phyloP scores from a whole-genome alignment of 2,113 vertebrate genomes.

The Urocitellus parryii region DNA sequence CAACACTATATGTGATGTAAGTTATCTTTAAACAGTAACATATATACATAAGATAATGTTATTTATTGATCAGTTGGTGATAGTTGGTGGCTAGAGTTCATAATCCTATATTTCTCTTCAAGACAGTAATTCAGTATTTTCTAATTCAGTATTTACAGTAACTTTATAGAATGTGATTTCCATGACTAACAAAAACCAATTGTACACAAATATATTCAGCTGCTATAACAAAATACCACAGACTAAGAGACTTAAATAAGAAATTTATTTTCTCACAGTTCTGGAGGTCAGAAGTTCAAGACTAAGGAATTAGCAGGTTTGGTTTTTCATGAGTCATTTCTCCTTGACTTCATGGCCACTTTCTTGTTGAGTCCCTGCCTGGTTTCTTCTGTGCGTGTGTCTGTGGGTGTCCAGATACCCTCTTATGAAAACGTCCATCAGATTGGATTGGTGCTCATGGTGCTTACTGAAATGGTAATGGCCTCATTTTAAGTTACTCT shows the following conservation, averaged over 20 bases:
- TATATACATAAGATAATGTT: background rate
- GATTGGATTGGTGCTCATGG: accelerated
- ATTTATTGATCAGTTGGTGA: background rate
- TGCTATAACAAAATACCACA: background rate
- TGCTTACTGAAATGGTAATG: background rate
- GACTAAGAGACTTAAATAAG: background rate
- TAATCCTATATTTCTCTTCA: background rate
- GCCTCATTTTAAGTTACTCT: background rate
- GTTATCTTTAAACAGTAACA: background rate
- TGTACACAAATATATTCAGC: background rate
- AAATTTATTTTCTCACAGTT: background rate
- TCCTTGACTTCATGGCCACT: background rate
- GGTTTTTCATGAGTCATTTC: background rate
- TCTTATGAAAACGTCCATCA: background rate
- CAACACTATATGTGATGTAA: background rate
- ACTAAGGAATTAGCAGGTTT: accelerated
- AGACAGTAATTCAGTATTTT: background rate
- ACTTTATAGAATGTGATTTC: background rate
- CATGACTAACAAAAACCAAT: background rate
- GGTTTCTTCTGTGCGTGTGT: background rate
- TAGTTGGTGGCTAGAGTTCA: background rate
- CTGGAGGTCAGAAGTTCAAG: background rate
- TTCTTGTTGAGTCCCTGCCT: accelerated
- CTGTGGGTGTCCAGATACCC: background rate
- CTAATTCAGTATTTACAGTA: background rate